Conservation (phyloP, 2,888 invertebrate genomes). For the Plutella xylostella region DNA sequence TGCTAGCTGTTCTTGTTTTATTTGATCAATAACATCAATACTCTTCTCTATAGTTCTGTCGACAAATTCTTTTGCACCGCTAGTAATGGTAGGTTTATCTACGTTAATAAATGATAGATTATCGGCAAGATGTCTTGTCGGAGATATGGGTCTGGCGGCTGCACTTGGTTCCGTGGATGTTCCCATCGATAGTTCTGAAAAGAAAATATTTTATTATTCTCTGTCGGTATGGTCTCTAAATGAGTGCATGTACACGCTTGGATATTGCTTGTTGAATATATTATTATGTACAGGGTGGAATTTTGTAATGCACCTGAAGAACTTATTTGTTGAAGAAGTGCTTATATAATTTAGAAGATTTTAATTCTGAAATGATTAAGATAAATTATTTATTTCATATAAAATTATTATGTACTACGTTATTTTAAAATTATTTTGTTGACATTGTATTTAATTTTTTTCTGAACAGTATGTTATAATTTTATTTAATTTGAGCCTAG, state of each 20-base stretch:
- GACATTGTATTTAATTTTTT: too few species aligned
- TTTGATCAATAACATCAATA: slow-evolving; percentile 51
- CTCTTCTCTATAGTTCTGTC: slow-evolving; percentile 61
- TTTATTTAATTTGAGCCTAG: not conserved
- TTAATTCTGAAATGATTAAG: too few species aligned
- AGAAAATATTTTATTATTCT: slow-evolving; percentile 23
- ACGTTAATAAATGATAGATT: slow-evolving; percentile 59
- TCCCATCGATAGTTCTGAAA: slow-evolving; percentile 54
- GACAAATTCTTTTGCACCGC: slow-evolving; percentile 66
- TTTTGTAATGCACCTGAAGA: not conserved
- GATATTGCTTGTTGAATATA: not conserved
- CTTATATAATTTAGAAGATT: too few species aligned
- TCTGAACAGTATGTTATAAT: too few species aligned
- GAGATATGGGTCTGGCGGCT: slow-evolving; percentile 57
- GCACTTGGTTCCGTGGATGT: slow-evolving; percentile 45
- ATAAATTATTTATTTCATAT: too few species aligned
- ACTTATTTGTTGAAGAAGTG: not conserved
- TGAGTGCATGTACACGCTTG: too few species aligned
- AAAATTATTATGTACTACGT: too few species aligned
- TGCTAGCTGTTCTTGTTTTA: slow-evolving; percentile 52
- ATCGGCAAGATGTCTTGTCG: slow-evolving; percentile 57
- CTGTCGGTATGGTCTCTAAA: too few species aligned
- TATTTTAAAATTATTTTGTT: too few species aligned
- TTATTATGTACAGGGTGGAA: not conserved
- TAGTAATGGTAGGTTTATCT: slow-evolving; percentile 64